Percentiles rank a stretch among this genome's conserved stretches.
Evolutionary conservation across 2,797 vertebrate species (phyloP).

Genomic region (Amblyopsis hoosieri): DNA sequence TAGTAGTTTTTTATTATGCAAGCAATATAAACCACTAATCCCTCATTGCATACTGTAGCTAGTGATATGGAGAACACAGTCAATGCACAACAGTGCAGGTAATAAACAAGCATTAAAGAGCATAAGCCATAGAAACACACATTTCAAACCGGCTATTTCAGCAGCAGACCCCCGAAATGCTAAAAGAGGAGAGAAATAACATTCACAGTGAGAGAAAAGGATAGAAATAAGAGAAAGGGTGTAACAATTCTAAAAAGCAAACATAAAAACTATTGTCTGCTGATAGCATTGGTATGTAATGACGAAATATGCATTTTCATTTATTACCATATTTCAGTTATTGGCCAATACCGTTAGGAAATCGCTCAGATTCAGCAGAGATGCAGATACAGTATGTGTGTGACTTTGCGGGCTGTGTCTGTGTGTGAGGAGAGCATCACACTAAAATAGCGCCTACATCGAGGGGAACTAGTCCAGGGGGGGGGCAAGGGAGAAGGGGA

Average conservation of each 20-base stretch:
- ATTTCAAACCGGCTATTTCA: slow-evolving; percentile 82
- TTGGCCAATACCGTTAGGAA: neutral
- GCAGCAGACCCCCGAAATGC: slow-evolving; percentile 74
- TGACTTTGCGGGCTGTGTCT: neutral
- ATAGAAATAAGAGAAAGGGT: slow-evolving; percentile 8
- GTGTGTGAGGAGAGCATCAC: too few relatives aligned
- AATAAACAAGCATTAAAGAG: slow-evolving; percentile 53
- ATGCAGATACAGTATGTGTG: neutral
- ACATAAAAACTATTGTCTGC: slow-evolving; percentile 18
- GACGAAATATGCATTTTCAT: neutral
- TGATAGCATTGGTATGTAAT: neutral
- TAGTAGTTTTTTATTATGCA: neutral
- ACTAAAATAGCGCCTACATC: neutral
- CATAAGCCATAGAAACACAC: slow-evolving; percentile 74
- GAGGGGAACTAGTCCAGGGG: neutral
- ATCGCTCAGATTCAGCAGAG: neutral
- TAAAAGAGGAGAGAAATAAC: slow-evolving; percentile 60
- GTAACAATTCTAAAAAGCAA: neutral
- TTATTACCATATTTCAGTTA: neutral
- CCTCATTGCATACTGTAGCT: slow-evolving; percentile 12
- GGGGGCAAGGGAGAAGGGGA: slow-evolving; percentile 15
- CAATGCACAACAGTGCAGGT: slow-evolving; percentile 29
- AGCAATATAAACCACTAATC: slow-evolving; percentile 13
- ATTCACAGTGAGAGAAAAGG: slow-evolving; percentile 27
- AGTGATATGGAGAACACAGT: slow-evolving; percentile 64